Percentiles rank a stretch among this genome's conserved stretches.
Evolutionary conservation across 1,140 invertebrate species (phyloP).

Genomic region (Bombus picipes): DNA sequence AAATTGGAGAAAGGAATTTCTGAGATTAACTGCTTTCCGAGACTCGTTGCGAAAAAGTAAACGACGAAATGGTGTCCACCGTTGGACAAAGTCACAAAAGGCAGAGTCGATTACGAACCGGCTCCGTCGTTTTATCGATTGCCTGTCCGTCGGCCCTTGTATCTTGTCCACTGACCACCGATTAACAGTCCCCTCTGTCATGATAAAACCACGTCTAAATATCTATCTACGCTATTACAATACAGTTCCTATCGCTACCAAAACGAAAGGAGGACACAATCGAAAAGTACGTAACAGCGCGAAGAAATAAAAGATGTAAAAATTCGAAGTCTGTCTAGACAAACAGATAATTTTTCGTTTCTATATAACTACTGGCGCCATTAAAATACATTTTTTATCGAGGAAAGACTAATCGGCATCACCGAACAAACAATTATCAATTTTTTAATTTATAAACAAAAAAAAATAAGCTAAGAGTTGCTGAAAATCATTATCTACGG

Average conservation of each 20-base stretch:
- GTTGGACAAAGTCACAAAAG: not conserved
- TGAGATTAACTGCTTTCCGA: too few relatives aligned
- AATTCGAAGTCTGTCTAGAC: not conserved
- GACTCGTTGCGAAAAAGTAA: not conserved
- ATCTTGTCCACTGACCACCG: constrained; percentile 29
- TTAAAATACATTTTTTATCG: too few relatives aligned
- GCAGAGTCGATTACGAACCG: not conserved
- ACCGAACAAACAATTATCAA: too few relatives aligned
- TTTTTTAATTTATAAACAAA: too few relatives aligned
- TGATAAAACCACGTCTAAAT: constrained; percentile 11
- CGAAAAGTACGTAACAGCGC: not conserved
- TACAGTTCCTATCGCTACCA: not conserved
- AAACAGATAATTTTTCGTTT: too few relatives aligned
- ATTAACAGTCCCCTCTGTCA: constrained; percentile 6
- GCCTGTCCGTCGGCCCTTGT: constrained; percentile 16
- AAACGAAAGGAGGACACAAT: not conserved
- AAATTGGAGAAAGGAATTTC: too few relatives aligned
- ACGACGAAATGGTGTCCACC: not conserved
- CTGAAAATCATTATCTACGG: too few relatives aligned
- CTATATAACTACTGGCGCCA: too few relatives aligned
- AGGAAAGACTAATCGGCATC: too few relatives aligned
- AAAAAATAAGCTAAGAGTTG: too few relatives aligned
- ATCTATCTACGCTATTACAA: constrained; percentile 3
- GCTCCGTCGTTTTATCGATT: constrained; percentile 33
- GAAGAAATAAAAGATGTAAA: not conserved